These are phyloP conservation scores for Caenorhabditis plicata DNA, from an alignment of 2,888 invertebrate species.

Conservation along the genomic window DNA sequence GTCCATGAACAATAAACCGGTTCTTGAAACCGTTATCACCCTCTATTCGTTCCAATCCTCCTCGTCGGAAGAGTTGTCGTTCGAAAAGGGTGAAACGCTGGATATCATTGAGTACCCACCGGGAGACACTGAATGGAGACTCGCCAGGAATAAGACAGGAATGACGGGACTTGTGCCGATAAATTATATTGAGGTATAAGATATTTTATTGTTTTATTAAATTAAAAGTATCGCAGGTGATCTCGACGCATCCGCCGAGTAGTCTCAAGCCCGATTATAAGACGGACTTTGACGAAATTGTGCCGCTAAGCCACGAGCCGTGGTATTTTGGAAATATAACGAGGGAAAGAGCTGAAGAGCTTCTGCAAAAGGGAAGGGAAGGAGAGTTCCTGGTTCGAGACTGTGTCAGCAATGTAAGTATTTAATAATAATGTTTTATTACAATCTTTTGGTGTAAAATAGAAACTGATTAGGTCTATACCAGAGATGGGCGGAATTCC, in stretches of 20 bases:
- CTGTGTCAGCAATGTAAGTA: conserved; percentile 90
- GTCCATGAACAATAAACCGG: background rate
- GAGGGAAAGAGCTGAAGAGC: conserved; percentile 90
- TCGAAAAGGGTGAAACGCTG: conserved; percentile 74
- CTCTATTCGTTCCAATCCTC: conserved; percentile 71
- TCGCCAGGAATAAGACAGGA: conserved; percentile 88
- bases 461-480: background rate
- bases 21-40: conserved; percentile 45
- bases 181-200: conserved; percentile 68
- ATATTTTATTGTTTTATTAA: too few relatives aligned
- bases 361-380: conserved; percentile 91
- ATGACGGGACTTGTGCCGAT: conserved; percentile 88
- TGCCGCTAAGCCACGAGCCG: conserved; percentile 68
- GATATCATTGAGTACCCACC: conserved; percentile 94
- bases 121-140: conserved; percentile 98
- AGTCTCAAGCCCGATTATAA: conserved; percentile 9
- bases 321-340: conserved; percentile 98
- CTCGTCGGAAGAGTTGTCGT: conserved; percentile 71
- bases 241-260: conserved; percentile 9
- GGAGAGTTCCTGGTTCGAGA: conserved; percentile 98
- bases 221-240: conserved; percentile 10
- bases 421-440: background rate
- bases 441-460: background rate
- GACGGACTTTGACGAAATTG: background rate
- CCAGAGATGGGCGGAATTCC: too few relatives aligned